Conservation (phyloP, 1,140 invertebrate genomes). For the Drosophila nannoptera region DNA sequence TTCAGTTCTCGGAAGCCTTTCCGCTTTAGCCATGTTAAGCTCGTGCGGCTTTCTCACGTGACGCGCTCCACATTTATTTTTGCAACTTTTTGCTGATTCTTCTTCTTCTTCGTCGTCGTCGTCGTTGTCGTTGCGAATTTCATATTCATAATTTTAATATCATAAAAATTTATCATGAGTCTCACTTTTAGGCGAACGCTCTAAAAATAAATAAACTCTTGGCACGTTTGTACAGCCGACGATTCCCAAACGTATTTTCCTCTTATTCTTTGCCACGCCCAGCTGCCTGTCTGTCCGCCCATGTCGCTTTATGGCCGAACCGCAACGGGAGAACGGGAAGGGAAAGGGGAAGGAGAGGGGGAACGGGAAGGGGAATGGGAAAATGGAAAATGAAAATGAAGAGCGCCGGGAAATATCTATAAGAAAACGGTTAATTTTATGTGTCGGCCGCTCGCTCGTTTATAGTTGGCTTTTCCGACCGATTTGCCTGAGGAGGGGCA, state of each 20-base stretch:
- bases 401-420: not conserved
- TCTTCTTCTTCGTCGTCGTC: too few relatives aligned
- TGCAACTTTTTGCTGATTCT: not conserved
- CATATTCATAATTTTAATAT: constrained; percentile 44
- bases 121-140: constrained; percentile 30
- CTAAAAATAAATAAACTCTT: constrained; percentile 22
- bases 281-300: constrained; percentile 9
- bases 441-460: not conserved
- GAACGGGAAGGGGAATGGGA: too few relatives aligned
- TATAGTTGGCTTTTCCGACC: constrained; percentile 1
- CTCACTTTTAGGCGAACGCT: constrained; percentile 11
- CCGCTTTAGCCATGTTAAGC: too few relatives aligned
- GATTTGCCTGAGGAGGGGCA: not conserved
- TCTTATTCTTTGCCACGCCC: constrained; percentile 9
- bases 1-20: too few relatives aligned
- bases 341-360: too few relatives aligned
- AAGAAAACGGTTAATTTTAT: constrained; percentile 18
- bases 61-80: too few relatives aligned
- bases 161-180: constrained; percentile 38
- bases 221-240: constrained; percentile 25
- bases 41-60: too few relatives aligned
- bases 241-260: constrained; percentile 35
- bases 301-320: constrained; percentile 22
- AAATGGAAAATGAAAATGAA: constrained; percentile 1
- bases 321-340: not conserved